Base-by-base conservation (phyloP, 2,113 vertebrate genomes). In the Pelecanoides urinatrix region DNA sequence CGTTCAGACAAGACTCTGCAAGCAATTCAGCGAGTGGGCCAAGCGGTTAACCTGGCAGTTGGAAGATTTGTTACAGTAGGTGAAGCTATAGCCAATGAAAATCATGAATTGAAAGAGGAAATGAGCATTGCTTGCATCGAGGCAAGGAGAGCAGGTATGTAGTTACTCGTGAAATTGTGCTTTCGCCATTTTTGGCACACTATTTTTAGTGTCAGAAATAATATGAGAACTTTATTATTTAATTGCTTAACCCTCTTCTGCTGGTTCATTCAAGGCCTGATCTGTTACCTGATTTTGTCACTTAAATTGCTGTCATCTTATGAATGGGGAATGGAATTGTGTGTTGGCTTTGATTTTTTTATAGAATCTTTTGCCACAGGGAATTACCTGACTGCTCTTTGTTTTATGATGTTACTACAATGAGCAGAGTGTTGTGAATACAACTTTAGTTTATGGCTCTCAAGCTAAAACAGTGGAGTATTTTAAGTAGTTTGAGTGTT, bases 41-140 rank as follows among this genome's bases (percentile, higher is more conserved):
- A 99, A 97, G 99, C 99, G 0, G 99, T 99, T 62, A 99, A 98
- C 74, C 96, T 99, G 93, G 99, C 99, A 17, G 99, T 99, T 74
- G 99, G 98, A 40, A 99, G 99, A 78, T 99, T 99, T 82, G 99
- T 99, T 21, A 98, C 99, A 26, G 99, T 99, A 20, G 99, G 99
- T 11, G 99, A 99, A 97, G 99, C 99, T 85, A 99, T 99, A 73
- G 99, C 99, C 29, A 91, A 98, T 7, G 99, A 99, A 98, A 99
- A 99, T 95, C 98, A 98, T 87, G 99, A 99, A 90, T 65, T 99
- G 93, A 99, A 99, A 97, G 99, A 99, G 95, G 99, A 99, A 98
- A 99, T 99, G 99, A 99, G 96, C 36, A 94, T 99, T 91, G 99
- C 99, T 74, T 99, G 99, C 96, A 98, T 98, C 6, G 99, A 99